Base-by-base conservation (phyloP, 1,140 invertebrate genomes). In the Mycetomoellerius zeteki region DNA sequence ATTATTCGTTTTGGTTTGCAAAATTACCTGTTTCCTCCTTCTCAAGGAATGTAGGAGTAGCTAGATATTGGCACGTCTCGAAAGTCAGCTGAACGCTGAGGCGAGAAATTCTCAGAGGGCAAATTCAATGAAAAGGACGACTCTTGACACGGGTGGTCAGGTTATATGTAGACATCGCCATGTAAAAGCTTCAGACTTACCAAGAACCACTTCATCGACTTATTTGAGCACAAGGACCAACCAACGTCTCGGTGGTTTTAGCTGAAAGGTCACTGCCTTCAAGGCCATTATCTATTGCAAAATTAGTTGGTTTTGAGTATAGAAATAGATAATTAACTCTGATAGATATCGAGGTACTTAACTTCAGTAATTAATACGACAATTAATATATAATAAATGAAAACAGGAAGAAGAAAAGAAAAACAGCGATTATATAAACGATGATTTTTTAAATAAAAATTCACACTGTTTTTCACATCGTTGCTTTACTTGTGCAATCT, bases 1-100 rank as follows among this genome's bases (percentile, higher is more conserved):
- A 91, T 91, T 91, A 91, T 56, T 77, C 56, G 82, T 69, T 77
- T 19, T n/a, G 56, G 6, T 85, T 85, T 77, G 62, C 62, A 24
- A 30, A 67, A 50, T 50, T 47, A 60, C 10, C 24, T 12, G 8
- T 47, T 84, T 50, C 19, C 19, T n/a, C 24, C 54, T 43, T 37
- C 6, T 50, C 7, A 12, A 14, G 1, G 19, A 65, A 65, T 19
- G 8, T n/a, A 10, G 19, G 14, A 43, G 8, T 8, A 16, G 37
- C 3, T 5, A 64, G 75, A 47, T 8, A 33, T 37, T 24, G 21
- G 19, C 12, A 8, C 16, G 43, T 50, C 2, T 82, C 24, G 24
- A 82, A 47, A 58, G 6, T 73, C 8, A 33, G 33, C 19, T 8
- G 24, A 56, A 10, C n/a, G 21, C 14, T 24, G 27, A 24, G 10